Evolutionary conservation across 2,113 vertebrate genomes (phyloP).

Genomic region (Plectropomus leopardus): DNA sequence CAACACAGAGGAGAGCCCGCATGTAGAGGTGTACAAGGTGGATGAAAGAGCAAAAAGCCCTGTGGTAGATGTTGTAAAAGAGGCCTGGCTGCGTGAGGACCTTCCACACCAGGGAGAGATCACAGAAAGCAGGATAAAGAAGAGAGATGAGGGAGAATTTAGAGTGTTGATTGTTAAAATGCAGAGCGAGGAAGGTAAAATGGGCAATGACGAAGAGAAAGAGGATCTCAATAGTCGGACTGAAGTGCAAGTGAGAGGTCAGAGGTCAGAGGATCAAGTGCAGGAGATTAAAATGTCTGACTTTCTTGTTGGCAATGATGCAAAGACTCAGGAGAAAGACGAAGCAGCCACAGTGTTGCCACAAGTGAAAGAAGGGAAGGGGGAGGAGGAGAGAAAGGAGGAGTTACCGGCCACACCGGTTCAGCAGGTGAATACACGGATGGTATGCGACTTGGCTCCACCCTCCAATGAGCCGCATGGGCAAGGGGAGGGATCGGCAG

Average conservation of each 20-base stretch:
- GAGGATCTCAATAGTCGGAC: neutral
- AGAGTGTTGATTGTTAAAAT: neutral
- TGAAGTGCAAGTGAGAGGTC: neutral
- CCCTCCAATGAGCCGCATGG: conserved; percentile 52
- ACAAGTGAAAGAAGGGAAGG: conserved; percentile 20
- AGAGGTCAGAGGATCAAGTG: neutral
- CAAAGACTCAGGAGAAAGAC: conserved; percentile 8
- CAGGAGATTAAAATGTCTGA: neutral
- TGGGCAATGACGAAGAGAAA: neutral
- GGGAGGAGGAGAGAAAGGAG: conserved; percentile 34
- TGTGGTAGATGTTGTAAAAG: neutral
- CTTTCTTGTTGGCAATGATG: neutral
- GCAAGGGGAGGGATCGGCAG: conserved; percentile 47
- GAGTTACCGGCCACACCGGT: conserved; percentile 78
- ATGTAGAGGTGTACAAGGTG: conserved; percentile 23
- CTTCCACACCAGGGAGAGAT: neutral
- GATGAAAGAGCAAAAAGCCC: conserved; percentile 8
- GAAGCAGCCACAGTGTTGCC: neutral
- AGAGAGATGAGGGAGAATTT: neutral
- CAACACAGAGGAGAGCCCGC: conserved; percentile 34
- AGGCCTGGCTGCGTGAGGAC: neutral
- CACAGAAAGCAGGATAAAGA: neutral
- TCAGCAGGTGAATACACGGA: conserved; percentile 59
- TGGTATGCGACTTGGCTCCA: conserved; percentile 75
- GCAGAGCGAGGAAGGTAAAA: neutral